Conservation (phyloP, 2,888 invertebrate genomes). For the Mythimna lalbum region DNA sequence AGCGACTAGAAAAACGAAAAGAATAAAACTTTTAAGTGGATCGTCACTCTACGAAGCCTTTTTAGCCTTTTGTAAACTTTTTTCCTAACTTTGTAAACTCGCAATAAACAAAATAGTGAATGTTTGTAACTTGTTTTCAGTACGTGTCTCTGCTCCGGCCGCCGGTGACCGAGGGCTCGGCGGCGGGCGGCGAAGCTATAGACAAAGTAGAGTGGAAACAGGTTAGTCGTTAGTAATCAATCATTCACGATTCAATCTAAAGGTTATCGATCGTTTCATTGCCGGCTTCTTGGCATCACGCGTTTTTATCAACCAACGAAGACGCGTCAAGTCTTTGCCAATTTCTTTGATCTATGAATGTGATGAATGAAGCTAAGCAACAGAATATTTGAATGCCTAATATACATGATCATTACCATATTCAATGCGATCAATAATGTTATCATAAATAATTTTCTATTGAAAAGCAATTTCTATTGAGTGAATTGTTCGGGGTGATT, state of each 20-base stretch:
- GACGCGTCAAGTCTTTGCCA: constrained; percentile 55
- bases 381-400: constrained; percentile 42
- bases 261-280: constrained; percentile 69
- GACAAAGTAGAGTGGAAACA: constrained; percentile 98
- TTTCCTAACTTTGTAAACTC: constrained; percentile 13
- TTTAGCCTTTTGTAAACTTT: constrained; percentile 10
- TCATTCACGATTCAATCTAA: constrained; percentile 70
- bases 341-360: constrained; percentile 63
- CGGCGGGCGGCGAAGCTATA: constrained; percentile 92
- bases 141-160: constrained; percentile 96
- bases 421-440: constrained; percentile 44
- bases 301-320: constrained; percentile 52
- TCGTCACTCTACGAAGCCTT: constrained; percentile 6
- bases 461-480: constrained; percentile 46
- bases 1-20: not conserved
- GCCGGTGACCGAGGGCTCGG: constrained; percentile 93
- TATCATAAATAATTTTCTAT: constrained; percentile 47
- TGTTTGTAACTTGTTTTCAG: constrained; percentile 88
- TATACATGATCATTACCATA: constrained; percentile 47
- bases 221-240: constrained; percentile 88
- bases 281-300: constrained; percentile 67
- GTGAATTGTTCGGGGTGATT: constrained; percentile 36
- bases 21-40: constrained; percentile 2
- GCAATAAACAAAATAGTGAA: constrained; percentile 35
- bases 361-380: constrained; percentile 46